A percentile compares a stretch with the other conserved stretches of the same genome.
Conservation (phyloP, 1,140 invertebrate species). For the fruit fly (Drosophila melanogaster) region Release_6_plus_ISO1_MT NT_033779.5:16182001-16182500, state of each 20-base stretch:
- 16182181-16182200: background rate
- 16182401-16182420: constrained; percentile 70
- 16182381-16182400: constrained; percentile 47
- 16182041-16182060: constrained; percentile 63
- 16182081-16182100: constrained; percentile 28
- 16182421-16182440: constrained; percentile 21
- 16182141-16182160: constrained; percentile 23
- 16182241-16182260: constrained; percentile 35
- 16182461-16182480: constrained; percentile 48
- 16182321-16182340: constrained; percentile 56
- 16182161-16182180: constrained; percentile 1
- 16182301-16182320: constrained; percentile 58
- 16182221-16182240: constrained; percentile 42
- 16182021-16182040: constrained; percentile 67
- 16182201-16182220: constrained; percentile 19
- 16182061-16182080: constrained; percentile 28
- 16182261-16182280: constrained; percentile 37
- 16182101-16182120: constrained; percentile 31
- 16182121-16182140: constrained; percentile 14
- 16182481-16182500: constrained; percentile 66
- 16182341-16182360: constrained; percentile 44
- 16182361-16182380: constrained; percentile 26
- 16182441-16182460: constrained; percentile 41
- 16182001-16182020: constrained; percentile 18
- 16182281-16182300: constrained; percentile 37